Evolutionary conservation across 2,888 invertebrate genomes (phyloP).

Genomic region (Drosophila prostipennis): DNA sequence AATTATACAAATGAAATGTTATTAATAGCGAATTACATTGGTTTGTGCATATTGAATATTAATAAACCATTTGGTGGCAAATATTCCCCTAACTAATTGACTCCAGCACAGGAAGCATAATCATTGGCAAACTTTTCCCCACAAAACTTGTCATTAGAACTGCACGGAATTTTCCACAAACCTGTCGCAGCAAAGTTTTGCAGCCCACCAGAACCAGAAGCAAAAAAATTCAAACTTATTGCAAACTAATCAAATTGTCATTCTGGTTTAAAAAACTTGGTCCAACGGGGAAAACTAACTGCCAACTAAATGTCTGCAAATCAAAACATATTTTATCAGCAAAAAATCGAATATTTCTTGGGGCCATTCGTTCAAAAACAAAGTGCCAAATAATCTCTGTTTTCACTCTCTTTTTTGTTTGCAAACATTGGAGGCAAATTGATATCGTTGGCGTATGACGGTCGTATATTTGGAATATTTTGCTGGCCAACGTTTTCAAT

Average conservation of each 20-base stretch:
- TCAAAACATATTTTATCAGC: constrained; percentile 53
- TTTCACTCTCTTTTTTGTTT: constrained; percentile 31
- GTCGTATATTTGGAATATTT: constrained; percentile 16
- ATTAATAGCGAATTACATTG: not conserved
- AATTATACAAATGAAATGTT: not conserved
- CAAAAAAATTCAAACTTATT: constrained; percentile 40
- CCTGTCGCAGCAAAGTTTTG: constrained; percentile 47
- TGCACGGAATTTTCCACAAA: not conserved
- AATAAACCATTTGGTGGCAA: not conserved
- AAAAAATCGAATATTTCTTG: constrained; percentile 19
- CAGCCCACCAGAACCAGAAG: not conserved
- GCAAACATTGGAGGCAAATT: constrained; percentile 30
- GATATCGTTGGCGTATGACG: constrained; percentile 34
- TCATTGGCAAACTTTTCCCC: no score
- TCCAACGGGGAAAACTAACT: constrained; percentile 6
- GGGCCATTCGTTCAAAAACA: constrained; percentile 17
- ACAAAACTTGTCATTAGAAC: constrained; percentile 18
- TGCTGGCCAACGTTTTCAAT: constrained; percentile 16
- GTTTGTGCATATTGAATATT: not conserved
- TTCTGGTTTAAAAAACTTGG: constrained; percentile 40
- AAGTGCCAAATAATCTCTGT: constrained; percentile 46
- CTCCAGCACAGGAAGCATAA: not conserved
- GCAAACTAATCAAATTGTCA: constrained; percentile 65
- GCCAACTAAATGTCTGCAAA: constrained; percentile 36
- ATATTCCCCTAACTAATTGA: not conserved